Evolutionary conservation across 2,113 vertebrate genomes (phyloP).

Genomic region (Paraplagusia blochii): DNA sequence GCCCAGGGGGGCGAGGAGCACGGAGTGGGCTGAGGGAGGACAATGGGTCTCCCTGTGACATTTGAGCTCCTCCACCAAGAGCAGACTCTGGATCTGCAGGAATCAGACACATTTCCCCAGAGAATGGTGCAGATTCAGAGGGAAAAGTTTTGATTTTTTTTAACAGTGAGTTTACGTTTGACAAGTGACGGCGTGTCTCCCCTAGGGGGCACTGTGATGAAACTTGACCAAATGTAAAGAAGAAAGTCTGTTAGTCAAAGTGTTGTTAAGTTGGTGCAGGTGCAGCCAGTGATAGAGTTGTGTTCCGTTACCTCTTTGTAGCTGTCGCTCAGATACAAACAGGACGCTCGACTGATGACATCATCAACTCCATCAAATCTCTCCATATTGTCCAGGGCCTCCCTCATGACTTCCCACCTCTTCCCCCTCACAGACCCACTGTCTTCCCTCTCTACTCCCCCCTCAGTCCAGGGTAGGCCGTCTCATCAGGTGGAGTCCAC

Average conservation of each 20-base stretch:
- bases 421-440: slow-evolving; percentile 12
- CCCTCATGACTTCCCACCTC: slow-evolving; percentile 26
- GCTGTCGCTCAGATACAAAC: slow-evolving; percentile 76
- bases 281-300: too few species aligned
- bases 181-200: too few species aligned
- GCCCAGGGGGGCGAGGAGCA: slow-evolving; percentile 27
- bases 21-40: slow-evolving; percentile 46
- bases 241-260: too few species aligned
- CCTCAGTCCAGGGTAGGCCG: slow-evolving; percentile 26
- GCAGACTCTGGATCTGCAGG: slow-evolving; percentile 15
- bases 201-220: too few species aligned
- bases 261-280: too few species aligned
- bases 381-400: slow-evolving; percentile 66
- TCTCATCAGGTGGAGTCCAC: slow-evolving; percentile 28
- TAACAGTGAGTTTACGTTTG: too few species aligned
- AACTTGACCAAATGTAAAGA: too few species aligned
- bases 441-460: slow-evolving; percentile 22
- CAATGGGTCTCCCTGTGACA: slow-evolving; percentile 52
- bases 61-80: slow-evolving; percentile 32
- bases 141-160: slow-evolving; percentile 12
- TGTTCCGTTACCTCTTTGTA: slow-evolving; percentile 88
- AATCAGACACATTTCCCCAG: slow-evolving; percentile 13
- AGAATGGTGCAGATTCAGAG: slow-evolving; percentile 17
- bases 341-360: slow-evolving; percentile 78
- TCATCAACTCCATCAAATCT: slow-evolving; percentile 78